These are phyloP conservation scores for Heliconius ismenius DNA, from an alignment of 2,888 invertebrate genomes.

Conservation along the genomic window DNA sequence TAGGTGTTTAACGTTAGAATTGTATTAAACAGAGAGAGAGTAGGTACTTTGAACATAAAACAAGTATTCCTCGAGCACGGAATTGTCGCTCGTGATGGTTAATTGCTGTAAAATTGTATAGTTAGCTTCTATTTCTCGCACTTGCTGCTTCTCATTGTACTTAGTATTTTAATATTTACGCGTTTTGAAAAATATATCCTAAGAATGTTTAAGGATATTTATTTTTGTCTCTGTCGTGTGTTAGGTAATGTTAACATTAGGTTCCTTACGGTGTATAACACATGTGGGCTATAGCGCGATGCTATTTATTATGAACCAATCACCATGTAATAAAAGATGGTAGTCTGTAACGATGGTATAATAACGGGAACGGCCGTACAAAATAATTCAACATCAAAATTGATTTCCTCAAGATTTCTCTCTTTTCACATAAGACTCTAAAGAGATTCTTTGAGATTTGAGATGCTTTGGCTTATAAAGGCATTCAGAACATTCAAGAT, in stretches of 20 bases:
- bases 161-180: not conserved
- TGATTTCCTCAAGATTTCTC: not conserved
- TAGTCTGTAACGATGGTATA: too few relatives aligned
- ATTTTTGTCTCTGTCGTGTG: not conserved
- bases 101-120: slow-evolving; percentile 26
- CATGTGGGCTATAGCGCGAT: not conserved
- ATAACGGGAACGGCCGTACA: not conserved
- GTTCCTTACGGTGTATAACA: too few relatives aligned
- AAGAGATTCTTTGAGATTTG: slow-evolving; percentile 22
- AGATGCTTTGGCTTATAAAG: slow-evolving; percentile 37
- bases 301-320: not conserved
- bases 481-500: slow-evolving; percentile 37
- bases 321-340: too few relatives aligned
- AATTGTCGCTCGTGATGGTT: slow-evolving; percentile 16
- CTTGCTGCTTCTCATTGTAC: not conserved
- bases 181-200: not conserved
- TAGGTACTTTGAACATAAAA: slow-evolving; percentile 16
- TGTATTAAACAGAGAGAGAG: not conserved
- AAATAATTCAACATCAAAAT: slow-evolving; percentile 11
- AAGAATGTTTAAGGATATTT: not conserved
- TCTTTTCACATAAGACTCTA: slow-evolving; percentile 2
- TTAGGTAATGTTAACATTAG: too few relatives aligned
- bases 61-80: slow-evolving; percentile 15
- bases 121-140: slow-evolving; percentile 14
- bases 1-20: slow-evolving; percentile 2